phyloP scores from a whole-genome alignment of 2,888 invertebrate genomes.

The Laspeyria flexula region DNA sequence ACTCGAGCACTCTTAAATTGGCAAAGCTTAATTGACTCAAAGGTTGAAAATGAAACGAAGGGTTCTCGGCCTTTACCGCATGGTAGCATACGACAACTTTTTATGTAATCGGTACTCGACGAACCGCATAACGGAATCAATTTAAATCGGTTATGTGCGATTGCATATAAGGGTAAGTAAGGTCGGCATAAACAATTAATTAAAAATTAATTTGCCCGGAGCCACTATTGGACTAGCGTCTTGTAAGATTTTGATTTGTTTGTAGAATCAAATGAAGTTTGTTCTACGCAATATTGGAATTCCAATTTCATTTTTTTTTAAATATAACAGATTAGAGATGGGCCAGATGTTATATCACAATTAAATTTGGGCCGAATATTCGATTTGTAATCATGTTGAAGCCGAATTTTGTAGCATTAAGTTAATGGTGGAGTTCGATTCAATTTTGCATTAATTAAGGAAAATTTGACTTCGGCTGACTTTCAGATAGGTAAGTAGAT shows the following conservation, averaged over 20 bases:
- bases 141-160: conserved; percentile 65
- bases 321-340: too few relatives aligned
- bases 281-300: too few relatives aligned
- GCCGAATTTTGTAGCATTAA: too few relatives aligned
- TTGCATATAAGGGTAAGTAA: conserved; percentile 55
- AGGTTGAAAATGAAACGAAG: conserved; percentile 80
- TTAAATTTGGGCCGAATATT: too few relatives aligned
- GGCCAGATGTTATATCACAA: too few relatives aligned
- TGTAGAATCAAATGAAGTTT: neutral
- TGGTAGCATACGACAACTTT: conserved; percentile 55
- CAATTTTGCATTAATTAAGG: too few relatives aligned
- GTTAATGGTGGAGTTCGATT: too few relatives aligned
- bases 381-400: too few relatives aligned
- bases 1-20: conserved; percentile 79
- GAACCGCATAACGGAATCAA: conserved; percentile 57
- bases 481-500: too few relatives aligned
- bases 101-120: conserved; percentile 61
- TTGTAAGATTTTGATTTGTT: neutral
- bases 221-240: neutral
- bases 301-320: too few relatives aligned
- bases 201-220: conserved; percentile 13
- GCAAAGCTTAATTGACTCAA: conserved; percentile 84
- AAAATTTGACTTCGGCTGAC: too few relatives aligned
- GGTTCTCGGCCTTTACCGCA: conserved; percentile 44
- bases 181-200: conserved; percentile 44